Evolutionary conservation across 1,140 invertebrate genomes (phyloP).

Genomic region (Leptoteleia sp.): DNA sequence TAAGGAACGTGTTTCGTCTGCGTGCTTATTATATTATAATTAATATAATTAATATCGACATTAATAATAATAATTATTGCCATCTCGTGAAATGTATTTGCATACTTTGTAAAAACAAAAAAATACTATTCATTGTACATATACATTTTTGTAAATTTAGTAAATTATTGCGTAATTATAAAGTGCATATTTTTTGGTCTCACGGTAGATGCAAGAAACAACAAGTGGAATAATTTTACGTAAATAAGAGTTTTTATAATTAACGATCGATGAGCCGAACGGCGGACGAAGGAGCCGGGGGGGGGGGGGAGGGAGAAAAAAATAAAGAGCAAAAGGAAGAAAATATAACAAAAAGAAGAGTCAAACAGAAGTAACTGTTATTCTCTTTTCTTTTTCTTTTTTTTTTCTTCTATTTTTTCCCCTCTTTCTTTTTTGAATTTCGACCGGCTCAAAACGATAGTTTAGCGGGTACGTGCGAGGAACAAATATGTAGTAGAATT

Average conservation of each 20-base stretch:
- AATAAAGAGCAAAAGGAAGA: neutral
- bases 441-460: neutral
- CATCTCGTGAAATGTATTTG: constrained; percentile 59
- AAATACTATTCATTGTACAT: constrained; percentile 64
- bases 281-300: too few species aligned
- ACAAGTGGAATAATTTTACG: constrained; percentile 39
- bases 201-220: constrained; percentile 22
- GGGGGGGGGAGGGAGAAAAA: too few species aligned
- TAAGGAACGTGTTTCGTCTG: constrained; percentile 58
- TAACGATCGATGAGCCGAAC: constrained; percentile 4
- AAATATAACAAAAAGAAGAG: constrained; percentile 3
- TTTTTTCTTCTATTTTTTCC: too few species aligned
- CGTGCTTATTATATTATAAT: constrained; percentile 64
- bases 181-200: constrained; percentile 50
- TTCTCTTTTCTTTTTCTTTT: too few species aligned
- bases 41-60: constrained; percentile 45
- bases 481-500: constrained; percentile 33
- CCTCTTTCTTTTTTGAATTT: neutral
- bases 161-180: constrained; percentile 64
- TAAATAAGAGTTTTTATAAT: constrained; percentile 22
- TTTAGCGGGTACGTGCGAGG: constrained; percentile 10
- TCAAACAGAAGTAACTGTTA: constrained; percentile 3
- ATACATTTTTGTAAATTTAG: constrained; percentile 64
- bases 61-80: constrained; percentile 50
- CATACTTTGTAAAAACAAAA: constrained; percentile 62